phyloP scores from a whole-genome alignment of 1,140 invertebrate genomes.

The Ruditapes philippinarum region DNA sequence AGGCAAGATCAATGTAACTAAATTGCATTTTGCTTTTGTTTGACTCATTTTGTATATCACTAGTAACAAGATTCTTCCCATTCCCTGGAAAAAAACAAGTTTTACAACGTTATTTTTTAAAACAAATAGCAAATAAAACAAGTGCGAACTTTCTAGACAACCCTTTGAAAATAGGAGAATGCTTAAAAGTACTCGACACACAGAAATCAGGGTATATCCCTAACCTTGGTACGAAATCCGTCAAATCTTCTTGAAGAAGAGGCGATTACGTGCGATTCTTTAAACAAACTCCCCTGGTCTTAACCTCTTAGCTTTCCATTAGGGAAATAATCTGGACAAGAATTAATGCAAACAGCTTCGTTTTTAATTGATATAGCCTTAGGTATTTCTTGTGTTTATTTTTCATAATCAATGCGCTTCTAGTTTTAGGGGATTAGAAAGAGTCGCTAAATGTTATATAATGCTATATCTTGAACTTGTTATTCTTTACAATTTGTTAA shows the following conservation, averaged over 20 bases:
- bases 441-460: slow-evolving; percentile 37
- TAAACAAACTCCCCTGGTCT: slow-evolving; percentile 48
- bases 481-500: background rate
- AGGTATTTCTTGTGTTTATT: slow-evolving; percentile 33
- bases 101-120: too few species aligned
- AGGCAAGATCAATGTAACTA: too few species aligned
- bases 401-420: slow-evolving; percentile 23
- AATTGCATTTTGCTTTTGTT: too few species aligned
- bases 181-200: background rate
- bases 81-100: too few species aligned
- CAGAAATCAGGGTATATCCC: slow-evolving; percentile 33
- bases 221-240: slow-evolving; percentile 23
- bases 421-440: background rate
- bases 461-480: background rate
- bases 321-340: slow-evolving; percentile 43
- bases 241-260: slow-evolving; percentile 48
- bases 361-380: slow-evolving; percentile 44
- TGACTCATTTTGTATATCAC: too few species aligned
- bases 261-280: slow-evolving; percentile 42
- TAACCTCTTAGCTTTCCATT: slow-evolving; percentile 58
- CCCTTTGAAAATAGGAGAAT: background rate
- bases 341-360: slow-evolving; percentile 17
- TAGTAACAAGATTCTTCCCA: too few species aligned
- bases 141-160: background rate
- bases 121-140: too few species aligned